Percentiles rank a stretch among this genome's conserved stretches.
These are phyloP conservation scores for Caenorhabditis parvicauda DNA, from an alignment of 2,888 invertebrate genomes.

Conservation along the genomic window DNA sequence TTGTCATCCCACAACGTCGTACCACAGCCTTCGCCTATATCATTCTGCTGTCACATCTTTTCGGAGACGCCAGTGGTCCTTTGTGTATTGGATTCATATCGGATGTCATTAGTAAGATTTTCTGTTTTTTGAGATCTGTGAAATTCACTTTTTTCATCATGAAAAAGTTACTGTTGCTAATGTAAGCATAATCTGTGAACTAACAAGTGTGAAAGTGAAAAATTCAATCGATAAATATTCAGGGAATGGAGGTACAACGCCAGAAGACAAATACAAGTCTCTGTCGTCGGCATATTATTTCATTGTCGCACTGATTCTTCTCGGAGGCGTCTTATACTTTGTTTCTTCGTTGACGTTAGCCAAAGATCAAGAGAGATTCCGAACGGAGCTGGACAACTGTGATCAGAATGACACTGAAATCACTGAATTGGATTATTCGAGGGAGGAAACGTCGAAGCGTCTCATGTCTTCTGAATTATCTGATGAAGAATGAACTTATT, in stretches of 20 bases:
- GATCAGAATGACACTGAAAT: too few species aligned
- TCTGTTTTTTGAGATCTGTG: background rate
- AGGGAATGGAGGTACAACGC: conserved; percentile 23
- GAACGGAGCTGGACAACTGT: too few species aligned
- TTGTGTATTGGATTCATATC: conserved; percentile 78
- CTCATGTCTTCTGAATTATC: too few species aligned
- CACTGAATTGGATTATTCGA: too few species aligned
- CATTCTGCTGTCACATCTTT: conserved; percentile 89
- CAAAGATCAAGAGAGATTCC: conserved; percentile 31
- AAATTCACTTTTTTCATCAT: too few species aligned
- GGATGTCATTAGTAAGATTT: conserved; percentile 41
- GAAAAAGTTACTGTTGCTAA: too few species aligned
- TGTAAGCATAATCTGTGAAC: too few species aligned
- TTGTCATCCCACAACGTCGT: conserved; percentile 88
- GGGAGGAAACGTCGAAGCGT: conserved; percentile 36
- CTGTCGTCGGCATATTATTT: conserved; percentile 30
- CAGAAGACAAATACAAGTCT: conserved; percentile 34
- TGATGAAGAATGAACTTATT: too few species aligned
- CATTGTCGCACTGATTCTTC: conserved; percentile 27
- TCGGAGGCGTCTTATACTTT: conserved; percentile 32
- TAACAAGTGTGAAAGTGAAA: too few species aligned
- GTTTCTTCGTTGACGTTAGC: conserved; percentile 31
- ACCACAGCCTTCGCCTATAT: conserved; percentile 96
- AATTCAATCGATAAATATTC: too few species aligned
- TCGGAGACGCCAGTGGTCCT: conserved; percentile 98